Conservation (phyloP, 2,113 vertebrate species). For the Strigops habroptila region DNA sequence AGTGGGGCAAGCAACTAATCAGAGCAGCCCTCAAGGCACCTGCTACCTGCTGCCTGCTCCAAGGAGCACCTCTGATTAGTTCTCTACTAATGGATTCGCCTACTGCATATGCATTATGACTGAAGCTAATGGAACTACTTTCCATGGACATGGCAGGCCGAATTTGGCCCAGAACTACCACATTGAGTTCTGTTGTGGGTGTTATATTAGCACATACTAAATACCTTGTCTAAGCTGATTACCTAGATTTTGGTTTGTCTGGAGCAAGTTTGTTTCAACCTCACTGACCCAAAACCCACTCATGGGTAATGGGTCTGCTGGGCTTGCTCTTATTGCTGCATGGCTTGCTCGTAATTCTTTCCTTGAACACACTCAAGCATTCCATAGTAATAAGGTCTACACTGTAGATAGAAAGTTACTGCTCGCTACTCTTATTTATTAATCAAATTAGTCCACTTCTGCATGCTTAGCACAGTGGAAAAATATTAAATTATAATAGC, state of each 20-base stretch:
- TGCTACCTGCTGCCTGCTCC: slow-evolving; percentile 18
- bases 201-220: not conserved
- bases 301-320: not conserved
- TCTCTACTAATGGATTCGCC: not conserved
- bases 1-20: not conserved
- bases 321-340: not conserved
- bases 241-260: not conserved
- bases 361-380: not conserved
- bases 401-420: not conserved
- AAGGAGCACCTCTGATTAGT: slow-evolving; percentile 21
- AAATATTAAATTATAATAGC: not conserved
- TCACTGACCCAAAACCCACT: not conserved
- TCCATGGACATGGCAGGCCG: not conserved
- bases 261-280: slow-evolving; percentile 2
- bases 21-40: slow-evolving; percentile 23
- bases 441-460: not conserved
- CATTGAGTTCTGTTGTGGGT: not conserved
- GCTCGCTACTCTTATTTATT: slow-evolving; percentile 2
- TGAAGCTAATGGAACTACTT: not conserved
- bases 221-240: not conserved
- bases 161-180: not conserved
- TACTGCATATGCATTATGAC: not conserved
- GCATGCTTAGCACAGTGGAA: not conserved
- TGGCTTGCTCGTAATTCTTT: not conserved
- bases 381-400: not conserved